phyloP scores from a whole-genome alignment of 2,888 invertebrate genomes.

The Ryuthela nishihirai region DNA sequence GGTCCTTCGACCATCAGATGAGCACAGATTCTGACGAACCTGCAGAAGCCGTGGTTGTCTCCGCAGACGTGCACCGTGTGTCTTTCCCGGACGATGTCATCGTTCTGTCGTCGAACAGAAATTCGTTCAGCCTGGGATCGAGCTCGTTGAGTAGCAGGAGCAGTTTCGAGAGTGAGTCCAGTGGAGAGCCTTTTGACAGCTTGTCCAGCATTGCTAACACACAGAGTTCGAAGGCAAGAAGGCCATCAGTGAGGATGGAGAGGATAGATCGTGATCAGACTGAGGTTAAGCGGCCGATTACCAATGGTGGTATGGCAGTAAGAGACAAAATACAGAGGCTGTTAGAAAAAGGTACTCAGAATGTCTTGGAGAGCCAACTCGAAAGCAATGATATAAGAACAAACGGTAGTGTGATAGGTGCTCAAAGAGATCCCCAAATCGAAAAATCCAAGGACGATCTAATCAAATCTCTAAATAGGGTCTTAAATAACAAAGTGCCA shows the following conservation, averaged over 20 bases:
- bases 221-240: neutral
- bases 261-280: neutral
- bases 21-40: slow-evolving; percentile 30
- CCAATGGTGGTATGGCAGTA: neutral
- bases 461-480: slow-evolving; percentile 30
- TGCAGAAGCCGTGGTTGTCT: slow-evolving; percentile 30
- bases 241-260: slow-evolving; percentile 1
- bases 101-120: slow-evolving; percentile 7
- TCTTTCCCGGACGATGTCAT: slow-evolving; percentile 31
- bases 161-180: slow-evolving; percentile 4
- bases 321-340: slow-evolving; percentile 25
- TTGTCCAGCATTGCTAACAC: slow-evolving; percentile 1
- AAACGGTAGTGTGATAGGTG: neutral
- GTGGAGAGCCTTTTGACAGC: slow-evolving; percentile 29
- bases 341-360: slow-evolving; percentile 14
- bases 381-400: slow-evolving; percentile 13
- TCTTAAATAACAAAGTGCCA: slow-evolving; percentile 32
- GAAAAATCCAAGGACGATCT: slow-evolving; percentile 21
- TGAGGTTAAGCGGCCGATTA: slow-evolving; percentile 1
- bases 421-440: slow-evolving; percentile 4
- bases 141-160: slow-evolving; percentile 12
- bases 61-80: slow-evolving; percentile 30
- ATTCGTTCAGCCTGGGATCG: slow-evolving; percentile 2
- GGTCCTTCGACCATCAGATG: slow-evolving; percentile 24
- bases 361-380: neutral